A percentile compares a stretch with the other conserved stretches of the same genome.
These are phyloP conservation scores for Chaetorhynchus papuensis DNA, from an alignment of 2,113 vertebrate genomes.

Conservation along the genomic window DNA sequence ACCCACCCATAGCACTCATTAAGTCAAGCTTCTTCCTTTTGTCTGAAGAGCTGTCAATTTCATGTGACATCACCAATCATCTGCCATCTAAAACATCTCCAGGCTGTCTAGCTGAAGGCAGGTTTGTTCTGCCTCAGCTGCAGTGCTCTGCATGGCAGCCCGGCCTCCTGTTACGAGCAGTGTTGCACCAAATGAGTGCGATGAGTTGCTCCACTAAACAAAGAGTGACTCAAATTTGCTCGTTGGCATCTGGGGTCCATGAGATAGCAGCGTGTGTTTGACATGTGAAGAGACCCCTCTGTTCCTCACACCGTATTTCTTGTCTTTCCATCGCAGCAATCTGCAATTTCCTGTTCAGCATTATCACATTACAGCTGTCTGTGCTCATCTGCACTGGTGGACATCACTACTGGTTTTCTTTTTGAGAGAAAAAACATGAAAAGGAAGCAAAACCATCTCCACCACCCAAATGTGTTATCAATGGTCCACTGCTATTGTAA, in stretches of 20 bases:
- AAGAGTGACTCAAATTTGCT: not conserved
- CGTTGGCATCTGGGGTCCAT: not conserved
- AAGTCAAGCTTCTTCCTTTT: constrained; percentile 53
- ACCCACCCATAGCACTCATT: constrained; percentile 60
- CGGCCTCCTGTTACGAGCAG: not conserved
- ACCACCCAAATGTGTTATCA: not conserved
- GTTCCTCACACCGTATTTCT: not conserved
- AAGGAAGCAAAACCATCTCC: not conserved
- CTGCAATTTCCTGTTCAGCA: not conserved
- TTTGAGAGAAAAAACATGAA: not conserved
- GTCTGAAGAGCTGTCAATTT: constrained; percentile 56
- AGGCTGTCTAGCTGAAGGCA: constrained; percentile 18
- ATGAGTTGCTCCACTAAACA: not conserved
- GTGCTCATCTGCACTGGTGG: not conserved
- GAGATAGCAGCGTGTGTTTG: not conserved
- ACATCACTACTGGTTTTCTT: not conserved
- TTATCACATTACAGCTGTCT: not conserved
- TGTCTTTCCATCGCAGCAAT: not conserved
- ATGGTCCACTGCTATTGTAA: not conserved
- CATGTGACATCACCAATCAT: constrained; percentile 55
- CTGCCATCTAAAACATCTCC: constrained; percentile 3
- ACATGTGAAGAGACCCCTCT: accelerated
- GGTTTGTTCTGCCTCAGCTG: not conserved
- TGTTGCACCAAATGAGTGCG: not conserved
- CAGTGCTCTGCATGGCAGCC: not conserved